Conservation (phyloP, 2,797 vertebrate genomes). For the Emydoidea blandingii region DNA sequence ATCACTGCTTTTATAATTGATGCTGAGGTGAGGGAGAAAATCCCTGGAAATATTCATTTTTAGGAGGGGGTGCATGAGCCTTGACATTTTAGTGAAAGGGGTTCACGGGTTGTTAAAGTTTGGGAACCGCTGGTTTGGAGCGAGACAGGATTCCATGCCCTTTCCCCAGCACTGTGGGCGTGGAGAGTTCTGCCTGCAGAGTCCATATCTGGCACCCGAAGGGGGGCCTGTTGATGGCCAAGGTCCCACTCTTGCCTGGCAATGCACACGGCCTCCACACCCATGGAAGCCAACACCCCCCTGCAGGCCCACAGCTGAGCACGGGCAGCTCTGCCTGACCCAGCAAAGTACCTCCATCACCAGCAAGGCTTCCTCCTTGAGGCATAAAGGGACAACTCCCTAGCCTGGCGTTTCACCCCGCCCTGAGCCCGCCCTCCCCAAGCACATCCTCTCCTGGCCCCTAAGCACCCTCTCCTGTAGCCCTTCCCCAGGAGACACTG, state of each 20-base stretch:
- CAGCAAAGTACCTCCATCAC: neutral
- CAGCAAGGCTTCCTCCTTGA: neutral
- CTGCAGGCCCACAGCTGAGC: neutral
- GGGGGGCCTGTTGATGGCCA: neutral
- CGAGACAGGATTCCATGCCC: neutral
- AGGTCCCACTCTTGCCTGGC: neutral
- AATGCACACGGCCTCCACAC: neutral
- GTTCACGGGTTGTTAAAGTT: too few species aligned
- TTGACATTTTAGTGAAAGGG: too few species aligned
- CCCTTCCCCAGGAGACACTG: neutral
- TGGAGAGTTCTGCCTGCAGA: neutral
- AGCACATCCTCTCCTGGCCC: neutral
- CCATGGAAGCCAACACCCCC: neutral
- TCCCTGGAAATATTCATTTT: too few species aligned
- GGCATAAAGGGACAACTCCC: neutral
- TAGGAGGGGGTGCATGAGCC: too few species aligned
- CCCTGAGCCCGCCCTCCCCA: neutral
- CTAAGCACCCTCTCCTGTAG: too few species aligned
- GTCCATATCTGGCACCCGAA: neutral
- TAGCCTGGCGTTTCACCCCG: neutral
- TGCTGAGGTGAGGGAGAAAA: too few species aligned
- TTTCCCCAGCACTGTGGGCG: neutral
- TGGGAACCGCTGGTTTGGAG: too few species aligned
- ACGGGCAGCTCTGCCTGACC: too few species aligned
- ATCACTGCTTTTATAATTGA: too few species aligned